Conservation (phyloP, 2,888 invertebrate species). For the Spicauda simplicius region DNA sequence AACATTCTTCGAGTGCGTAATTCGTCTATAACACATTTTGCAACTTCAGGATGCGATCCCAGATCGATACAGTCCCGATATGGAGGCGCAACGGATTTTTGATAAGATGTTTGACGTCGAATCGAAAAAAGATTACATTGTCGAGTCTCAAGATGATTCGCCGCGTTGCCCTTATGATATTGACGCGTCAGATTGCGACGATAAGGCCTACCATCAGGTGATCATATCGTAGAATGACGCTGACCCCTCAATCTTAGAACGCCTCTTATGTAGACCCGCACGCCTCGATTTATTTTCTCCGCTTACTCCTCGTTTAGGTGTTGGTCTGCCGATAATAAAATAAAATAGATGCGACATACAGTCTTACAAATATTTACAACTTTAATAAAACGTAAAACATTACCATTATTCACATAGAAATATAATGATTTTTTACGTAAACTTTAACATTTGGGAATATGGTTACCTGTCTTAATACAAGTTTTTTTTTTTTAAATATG, state of each 20-base stretch:
- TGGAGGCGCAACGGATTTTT: conserved; percentile 84
- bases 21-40: conserved; percentile 70
- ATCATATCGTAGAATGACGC: conserved; percentile 75
- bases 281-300: conserved; percentile 78
- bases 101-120: conserved; percentile 85
- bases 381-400: too few species aligned
- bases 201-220: conserved; percentile 81
- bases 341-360: conserved; percentile 58
- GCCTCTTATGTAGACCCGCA: conserved; percentile 79
- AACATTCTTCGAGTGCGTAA: conserved; percentile 38
- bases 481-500: background rate
- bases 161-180: conserved; percentile 81
- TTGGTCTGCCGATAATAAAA: conserved; percentile 47
- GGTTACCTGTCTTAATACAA: too few species aligned
- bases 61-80: conserved; percentile 84
- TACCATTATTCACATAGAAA: too few species aligned
- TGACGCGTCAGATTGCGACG: conserved; percentile 80
- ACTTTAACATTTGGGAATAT: too few species aligned
- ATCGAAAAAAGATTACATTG: conserved; percentile 76
- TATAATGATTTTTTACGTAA: too few species aligned
- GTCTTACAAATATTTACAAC: background rate
- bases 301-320: conserved; percentile 67
- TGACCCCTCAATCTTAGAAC: conserved; percentile 66
- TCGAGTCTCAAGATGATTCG: conserved; percentile 74
- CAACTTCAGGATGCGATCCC: conserved; percentile 81